Conservation (phyloP, 2,888 invertebrate species). For the Macaria liturata region DNA sequence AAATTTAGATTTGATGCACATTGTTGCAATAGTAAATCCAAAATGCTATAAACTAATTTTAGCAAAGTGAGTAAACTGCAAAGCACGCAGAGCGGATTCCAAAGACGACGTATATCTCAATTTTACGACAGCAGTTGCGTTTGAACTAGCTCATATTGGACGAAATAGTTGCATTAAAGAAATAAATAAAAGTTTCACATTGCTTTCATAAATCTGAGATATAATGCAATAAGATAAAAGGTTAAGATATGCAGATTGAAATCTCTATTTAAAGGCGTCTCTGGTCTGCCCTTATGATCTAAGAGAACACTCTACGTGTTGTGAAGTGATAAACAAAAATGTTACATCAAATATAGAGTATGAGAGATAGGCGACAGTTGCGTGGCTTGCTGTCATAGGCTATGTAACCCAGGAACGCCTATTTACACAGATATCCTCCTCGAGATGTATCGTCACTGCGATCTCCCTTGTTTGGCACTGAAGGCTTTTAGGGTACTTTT, state of each 20-base stretch:
- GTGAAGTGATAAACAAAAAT: conserved; percentile 10
- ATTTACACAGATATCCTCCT: too few species aligned
- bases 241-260: neutral
- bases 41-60: conserved; percentile 18
- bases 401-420: too few species aligned
- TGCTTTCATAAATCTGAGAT: conserved; percentile 9
- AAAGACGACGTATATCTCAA: conserved; percentile 22
- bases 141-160: conserved; percentile 16
- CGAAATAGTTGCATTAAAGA: conserved; percentile 13
- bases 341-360: conserved; percentile 29
- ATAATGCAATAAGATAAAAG: conserved; percentile 4
- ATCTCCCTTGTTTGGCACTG: too few species aligned
- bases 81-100: conserved; percentile 16
- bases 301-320: conserved; percentile 5
- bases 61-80: conserved; percentile 15
- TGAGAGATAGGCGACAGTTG: conserved; percentile 43
- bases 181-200: conserved; percentile 13
- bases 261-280: neutral
- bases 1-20: conserved; percentile 9
- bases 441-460: too few species aligned
- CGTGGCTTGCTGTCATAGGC: conserved; percentile 5
- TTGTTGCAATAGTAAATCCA: conserved; percentile 21
- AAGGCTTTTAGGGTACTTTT: too few species aligned
- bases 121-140: conserved; percentile 18
- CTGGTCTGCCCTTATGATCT: neutral